phyloP scores from a whole-genome alignment of 2,888 invertebrate genomes.

The Philhelius pedissequus region DNA sequence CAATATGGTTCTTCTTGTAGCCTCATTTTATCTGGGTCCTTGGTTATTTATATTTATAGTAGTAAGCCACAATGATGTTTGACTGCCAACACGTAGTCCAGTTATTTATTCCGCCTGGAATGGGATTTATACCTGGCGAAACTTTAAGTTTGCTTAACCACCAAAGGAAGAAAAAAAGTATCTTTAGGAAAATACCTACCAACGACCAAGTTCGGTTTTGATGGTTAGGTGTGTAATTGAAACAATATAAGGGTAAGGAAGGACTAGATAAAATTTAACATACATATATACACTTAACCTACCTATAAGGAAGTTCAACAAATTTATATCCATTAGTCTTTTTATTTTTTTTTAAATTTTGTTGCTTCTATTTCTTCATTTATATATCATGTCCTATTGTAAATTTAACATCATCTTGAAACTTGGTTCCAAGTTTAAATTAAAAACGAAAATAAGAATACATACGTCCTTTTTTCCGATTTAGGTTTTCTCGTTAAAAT shows the following conservation, averaged over 20 bases:
- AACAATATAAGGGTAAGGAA: neutral
- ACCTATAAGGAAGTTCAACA: neutral
- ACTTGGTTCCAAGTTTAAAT: neutral
- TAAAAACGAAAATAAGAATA: neutral
- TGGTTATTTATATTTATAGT: neutral
- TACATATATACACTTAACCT: neutral
- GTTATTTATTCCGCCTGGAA: neutral
- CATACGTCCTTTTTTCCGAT: neutral
- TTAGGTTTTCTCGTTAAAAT: neutral
- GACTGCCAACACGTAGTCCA: constrained; percentile 11
- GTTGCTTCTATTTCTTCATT: neutral
- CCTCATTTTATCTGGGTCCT: neutral
- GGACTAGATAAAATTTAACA: neutral
- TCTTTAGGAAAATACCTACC: neutral
- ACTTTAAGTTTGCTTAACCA: constrained; percentile 1
- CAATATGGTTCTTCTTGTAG: neutral
- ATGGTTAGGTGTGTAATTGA: neutral
- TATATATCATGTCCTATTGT: neutral
- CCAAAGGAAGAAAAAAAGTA: neutral
- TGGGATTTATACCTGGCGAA: neutral
- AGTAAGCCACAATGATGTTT: constrained; percentile 1
- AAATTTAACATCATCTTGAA: neutral
- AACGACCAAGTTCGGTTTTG: neutral
- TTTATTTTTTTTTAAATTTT: neutral
- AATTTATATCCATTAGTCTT: neutral